Evolutionary conservation across 1,140 invertebrate genomes (phyloP), one percentile per base, ranked within the genome.

Genomic region (Lasaia peninsularis): DNA sequence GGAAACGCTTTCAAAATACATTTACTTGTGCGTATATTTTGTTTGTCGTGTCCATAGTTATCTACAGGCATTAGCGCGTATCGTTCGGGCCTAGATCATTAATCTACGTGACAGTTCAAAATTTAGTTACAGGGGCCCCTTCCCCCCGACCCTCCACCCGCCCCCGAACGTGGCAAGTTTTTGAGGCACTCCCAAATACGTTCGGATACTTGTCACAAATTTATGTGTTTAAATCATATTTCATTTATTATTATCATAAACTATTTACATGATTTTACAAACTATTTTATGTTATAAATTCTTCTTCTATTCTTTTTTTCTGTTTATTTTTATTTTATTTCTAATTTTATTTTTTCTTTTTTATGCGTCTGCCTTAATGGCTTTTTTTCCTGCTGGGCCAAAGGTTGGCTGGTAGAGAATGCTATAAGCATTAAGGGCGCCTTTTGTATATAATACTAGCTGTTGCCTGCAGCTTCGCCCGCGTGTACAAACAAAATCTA

Each of bases 41-140:
- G 37, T 44, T 44, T 35, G 76, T 70, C 79, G 67, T 75, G 82
- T 88, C 83, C 81, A 82, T 63, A 71, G 55, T 76, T 80, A 73
- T 68, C 80, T 70, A 66, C 61, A 73, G 65, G 74, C 78, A 85
- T 83, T 83, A 86, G 74, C 80, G 83, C 83, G 83, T 88, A 86
- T 86, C 82, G 83, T 82, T 79, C 86, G 75, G 78, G 69, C 69
- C 79, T 81, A 75, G 75, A 76, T 88, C 86, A 88, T 88, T 88
- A 88, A 88, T 88, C 83, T 88, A 78, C 86, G 86, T 88, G 86
- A 88, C 86, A 88, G 86, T 86, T 88, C 81, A 88, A 88, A 88
- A 88, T 88, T 88, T 86, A 88, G 80, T 88, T 88, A 86, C 85
- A 80, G 83, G 84, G 85, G 85, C 71, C 69, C 71, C 62, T 58